These are phyloP conservation scores for Glossosoma conforme DNA, from an alignment of 1,140 invertebrate species.

Conservation along the genomic window DNA sequence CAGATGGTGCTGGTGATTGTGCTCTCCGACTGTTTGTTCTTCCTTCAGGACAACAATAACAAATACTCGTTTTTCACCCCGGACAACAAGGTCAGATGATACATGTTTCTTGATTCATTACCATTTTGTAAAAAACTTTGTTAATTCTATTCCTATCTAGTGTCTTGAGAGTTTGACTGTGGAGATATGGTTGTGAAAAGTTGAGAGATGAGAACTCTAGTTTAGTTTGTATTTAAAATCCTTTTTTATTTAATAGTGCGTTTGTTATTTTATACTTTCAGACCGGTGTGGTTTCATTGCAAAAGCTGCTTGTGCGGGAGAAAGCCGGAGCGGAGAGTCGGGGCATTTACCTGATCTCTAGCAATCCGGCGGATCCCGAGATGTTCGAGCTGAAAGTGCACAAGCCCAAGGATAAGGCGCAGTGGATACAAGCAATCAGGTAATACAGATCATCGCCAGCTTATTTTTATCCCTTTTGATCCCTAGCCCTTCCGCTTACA, in stretches of 20 bases:
- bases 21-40: conserved; percentile 86
- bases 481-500: too few relatives aligned
- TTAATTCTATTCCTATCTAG: too few relatives aligned
- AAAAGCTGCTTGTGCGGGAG: conserved; percentile 85
- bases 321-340: conserved; percentile 86
- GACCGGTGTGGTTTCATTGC: conserved; percentile 86
- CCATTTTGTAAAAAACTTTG: too few relatives aligned
- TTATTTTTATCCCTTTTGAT: conserved; percentile 9
- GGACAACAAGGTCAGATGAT: conserved; percentile 75
- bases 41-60: conserved; percentile 79
- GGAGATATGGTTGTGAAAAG: too few relatives aligned
- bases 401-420: conserved; percentile 79
- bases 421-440: conserved; percentile 83
- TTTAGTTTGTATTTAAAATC: too few relatives aligned
- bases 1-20: conserved; percentile 82
- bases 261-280: conserved; percentile 40
- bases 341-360: conserved; percentile 85
- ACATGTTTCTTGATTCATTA: not conserved
- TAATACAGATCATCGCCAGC: conserved; percentile 34
- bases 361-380: conserved; percentile 80
- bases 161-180: too few relatives aligned
- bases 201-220: too few relatives aligned
- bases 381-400: conserved; percentile 93
- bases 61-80: conserved; percentile 80
- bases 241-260: not conserved